Base-by-base conservation (phyloP, 2,888 invertebrate species). In the Volucella zonaria region DNA sequence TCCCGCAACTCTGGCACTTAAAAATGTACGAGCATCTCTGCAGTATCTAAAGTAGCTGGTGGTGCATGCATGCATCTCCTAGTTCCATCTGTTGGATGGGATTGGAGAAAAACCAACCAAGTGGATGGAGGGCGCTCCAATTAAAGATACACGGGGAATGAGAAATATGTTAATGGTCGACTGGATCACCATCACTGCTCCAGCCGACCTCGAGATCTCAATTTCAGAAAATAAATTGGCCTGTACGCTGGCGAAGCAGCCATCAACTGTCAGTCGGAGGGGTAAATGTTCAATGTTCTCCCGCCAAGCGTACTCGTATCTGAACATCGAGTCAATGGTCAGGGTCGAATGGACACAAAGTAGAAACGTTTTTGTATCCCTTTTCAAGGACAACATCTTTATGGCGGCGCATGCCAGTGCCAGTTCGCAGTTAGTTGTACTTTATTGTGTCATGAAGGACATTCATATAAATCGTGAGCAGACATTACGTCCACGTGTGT, bases 151-250 rank as follows among this genome's bases (percentile, higher is more conserved):
- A 68, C 58, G 15, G 23, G 23, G 45, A 23, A 15, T 15, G 49
- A 76, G 47, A 78, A 82, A 74, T 18, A 82, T 70, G 64, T 76
- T 79, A 83, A 79, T 71, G 83, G 79, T 61, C 61, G 59, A 54
- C 74, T 56, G 78, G 74, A 43, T 52, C 78, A 75, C 47, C 38
- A 68, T 3, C 31, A 31, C 31, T 31, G 51, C 68, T 66, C 66
- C 66, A 43, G 56, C 66, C 62, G 61, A 31, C 31, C 31, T 31
- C 64, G 66, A 83, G 66, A 66, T 83, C 83, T 83, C 61, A 56
- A 62, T 75, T 83, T 58, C 49, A 61, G 75, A 75, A 75, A 54
- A 79, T 83, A 79, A 83, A 83, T 83, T 56, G 70, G 49, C 71
- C 23, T 51, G 68, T 18, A 51, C 42, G 52, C 11, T n/a, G 1